These are phyloP conservation scores for Hippolais icterina DNA, from an alignment of 2,113 vertebrate species.

Conservation along the genomic window DNA sequence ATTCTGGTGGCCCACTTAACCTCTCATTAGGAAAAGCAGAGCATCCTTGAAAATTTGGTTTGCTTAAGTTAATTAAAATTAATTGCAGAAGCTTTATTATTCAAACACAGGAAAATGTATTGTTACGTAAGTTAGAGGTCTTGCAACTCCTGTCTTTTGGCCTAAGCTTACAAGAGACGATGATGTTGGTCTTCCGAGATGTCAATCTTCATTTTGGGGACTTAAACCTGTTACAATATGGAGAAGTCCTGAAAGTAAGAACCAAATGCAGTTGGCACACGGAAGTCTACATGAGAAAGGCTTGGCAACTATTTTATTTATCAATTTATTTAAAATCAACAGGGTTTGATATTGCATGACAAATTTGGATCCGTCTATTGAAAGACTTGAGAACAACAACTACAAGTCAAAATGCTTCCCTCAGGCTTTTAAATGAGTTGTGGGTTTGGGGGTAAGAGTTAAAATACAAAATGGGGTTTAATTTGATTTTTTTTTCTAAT, in stretches of 20 bases:
- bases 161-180: not conserved
- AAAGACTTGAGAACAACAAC: not conserved
- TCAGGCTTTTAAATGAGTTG: not conserved
- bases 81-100: conserved; percentile 4
- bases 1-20: not conserved
- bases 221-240: not conserved
- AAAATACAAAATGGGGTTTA: not conserved
- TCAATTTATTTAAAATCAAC: conserved; percentile 28
- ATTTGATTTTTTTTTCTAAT: not conserved
- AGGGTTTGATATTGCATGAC: not conserved
- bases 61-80: conserved; percentile 6
- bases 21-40: not conserved
- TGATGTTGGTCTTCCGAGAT: not conserved
- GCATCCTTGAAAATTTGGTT: not conserved
- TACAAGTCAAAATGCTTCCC: not conserved
- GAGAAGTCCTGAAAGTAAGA: conserved; percentile 15
- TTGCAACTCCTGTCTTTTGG: not conserved
- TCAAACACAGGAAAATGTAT: not conserved
- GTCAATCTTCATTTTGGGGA: not conserved
- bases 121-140: not conserved
- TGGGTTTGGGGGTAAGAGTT: not conserved
- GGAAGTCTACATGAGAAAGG: not conserved
- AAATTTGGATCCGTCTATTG: not conserved
- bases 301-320: conserved; percentile 53
- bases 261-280: not conserved